These are phyloP conservation scores for Nothocercus nigrocapillus DNA, from an alignment of 2,113 vertebrate genomes.

Conservation along the genomic window DNA sequence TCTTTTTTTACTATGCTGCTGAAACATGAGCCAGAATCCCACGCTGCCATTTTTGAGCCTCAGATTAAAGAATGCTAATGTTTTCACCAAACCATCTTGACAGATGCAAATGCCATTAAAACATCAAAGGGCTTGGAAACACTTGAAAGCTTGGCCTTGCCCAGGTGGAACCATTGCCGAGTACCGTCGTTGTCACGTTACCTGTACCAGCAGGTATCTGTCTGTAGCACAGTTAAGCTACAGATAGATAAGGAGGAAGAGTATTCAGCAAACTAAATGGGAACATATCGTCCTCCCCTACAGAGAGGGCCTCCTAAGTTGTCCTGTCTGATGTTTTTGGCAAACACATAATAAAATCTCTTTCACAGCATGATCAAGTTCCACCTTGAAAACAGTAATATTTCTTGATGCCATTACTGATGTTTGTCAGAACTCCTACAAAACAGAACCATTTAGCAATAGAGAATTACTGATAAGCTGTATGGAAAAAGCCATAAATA, in stretches of 20 bases:
- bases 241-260: not conserved
- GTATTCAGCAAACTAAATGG: not conserved
- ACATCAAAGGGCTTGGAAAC: conserved; percentile 47
- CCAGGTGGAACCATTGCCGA: not conserved
- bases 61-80: conserved; percentile 30
- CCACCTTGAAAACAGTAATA: not conserved
- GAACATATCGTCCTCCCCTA: not conserved
- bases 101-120: conserved; percentile 56
- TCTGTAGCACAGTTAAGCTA: not conserved
- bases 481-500: not conserved
- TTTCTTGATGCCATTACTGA: not conserved
- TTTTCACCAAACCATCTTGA: conserved; percentile 39
- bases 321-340: not conserved
- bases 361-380: not conserved
- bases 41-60: not conserved
- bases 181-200: not conserved
- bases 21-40: conserved; percentile 15
- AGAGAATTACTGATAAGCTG: not conserved
- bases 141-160: conserved; percentile 38
- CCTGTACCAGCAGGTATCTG: not conserved
- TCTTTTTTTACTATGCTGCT: not conserved
- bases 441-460: not conserved
- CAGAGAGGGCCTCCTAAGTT: not conserved
- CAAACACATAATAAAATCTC: not conserved
- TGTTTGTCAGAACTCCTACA: not conserved